Conservation (phyloP, 2,888 invertebrate genomes). For the Trileptium ribeirensis region DNA sequence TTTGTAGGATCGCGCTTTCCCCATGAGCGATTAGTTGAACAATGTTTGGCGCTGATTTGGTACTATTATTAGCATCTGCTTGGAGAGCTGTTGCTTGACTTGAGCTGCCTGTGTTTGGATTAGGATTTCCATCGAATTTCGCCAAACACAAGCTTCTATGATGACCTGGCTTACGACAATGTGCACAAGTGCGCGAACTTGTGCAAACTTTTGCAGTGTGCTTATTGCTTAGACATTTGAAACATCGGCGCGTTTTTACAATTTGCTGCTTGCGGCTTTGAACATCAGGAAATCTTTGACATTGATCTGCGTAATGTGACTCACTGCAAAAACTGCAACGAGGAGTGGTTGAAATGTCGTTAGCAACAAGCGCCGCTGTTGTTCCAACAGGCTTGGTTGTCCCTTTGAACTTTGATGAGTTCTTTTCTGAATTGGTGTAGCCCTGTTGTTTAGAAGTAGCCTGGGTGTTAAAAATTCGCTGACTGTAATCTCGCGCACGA, state of each 20-base stretch:
- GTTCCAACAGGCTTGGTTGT: background rate
- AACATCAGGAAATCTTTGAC: background rate
- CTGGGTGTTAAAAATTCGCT: background rate
- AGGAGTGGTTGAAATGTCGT: background rate
- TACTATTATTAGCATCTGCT: background rate
- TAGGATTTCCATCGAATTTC: background rate
- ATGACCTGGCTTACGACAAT: background rate
- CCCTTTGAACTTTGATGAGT: background rate
- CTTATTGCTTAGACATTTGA: background rate
- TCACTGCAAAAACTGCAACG: background rate
- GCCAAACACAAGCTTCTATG: background rate
- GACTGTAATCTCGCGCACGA: background rate
- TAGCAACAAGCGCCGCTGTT: background rate
- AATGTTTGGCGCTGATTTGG: background rate
- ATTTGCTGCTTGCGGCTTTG: background rate
- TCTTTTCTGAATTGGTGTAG: background rate
- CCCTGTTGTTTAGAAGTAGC: background rate
- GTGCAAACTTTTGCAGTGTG: background rate
- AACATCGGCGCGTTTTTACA: background rate
- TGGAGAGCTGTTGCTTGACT: background rate
- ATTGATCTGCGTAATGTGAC: background rate
- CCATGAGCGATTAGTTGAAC: background rate
- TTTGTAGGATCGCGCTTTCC: background rate
- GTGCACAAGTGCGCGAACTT: background rate
- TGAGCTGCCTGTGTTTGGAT: background rate